phyloP scores from a whole-genome alignment of 2,797 vertebrate genomes.

The Ciconia nigra region DNA sequence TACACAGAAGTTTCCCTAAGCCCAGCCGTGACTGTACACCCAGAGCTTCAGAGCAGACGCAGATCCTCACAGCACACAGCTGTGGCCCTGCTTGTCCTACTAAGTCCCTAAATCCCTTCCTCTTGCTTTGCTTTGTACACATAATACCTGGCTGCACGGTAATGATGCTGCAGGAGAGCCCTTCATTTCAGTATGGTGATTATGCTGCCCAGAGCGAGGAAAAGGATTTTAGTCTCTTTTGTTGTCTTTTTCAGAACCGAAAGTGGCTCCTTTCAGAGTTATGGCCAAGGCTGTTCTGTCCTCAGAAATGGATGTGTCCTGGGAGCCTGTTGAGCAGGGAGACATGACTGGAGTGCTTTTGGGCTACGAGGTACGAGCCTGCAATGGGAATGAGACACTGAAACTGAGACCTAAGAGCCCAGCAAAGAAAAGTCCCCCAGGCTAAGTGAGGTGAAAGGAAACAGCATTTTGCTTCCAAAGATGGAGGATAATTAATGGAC shows the following conservation, averaged over 20 bases:
- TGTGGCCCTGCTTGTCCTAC: neutral
- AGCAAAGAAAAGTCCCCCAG: neutral
- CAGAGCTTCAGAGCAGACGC: neutral
- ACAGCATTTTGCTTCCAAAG: neutral
- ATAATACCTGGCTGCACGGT: neutral
- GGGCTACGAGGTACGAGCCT: conserved; percentile 87
- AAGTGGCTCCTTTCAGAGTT: conserved; percentile 81
- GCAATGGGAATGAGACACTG: neutral
- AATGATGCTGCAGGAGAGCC: neutral
- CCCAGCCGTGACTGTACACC: neutral
- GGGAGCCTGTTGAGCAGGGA: conserved; percentile 86
- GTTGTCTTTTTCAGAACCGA: conserved; percentile 82
- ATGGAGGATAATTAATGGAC: neutral
- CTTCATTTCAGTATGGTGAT: neutral
- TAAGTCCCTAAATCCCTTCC: conserved; percentile 16
- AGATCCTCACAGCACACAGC: neutral
- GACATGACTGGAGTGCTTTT: conserved; percentile 84
- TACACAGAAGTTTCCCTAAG: neutral
- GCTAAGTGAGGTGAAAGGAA: neutral
- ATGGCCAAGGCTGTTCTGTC: conserved; percentile 85
- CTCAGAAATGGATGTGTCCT: conserved; percentile 91
- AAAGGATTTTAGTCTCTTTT: neutral
- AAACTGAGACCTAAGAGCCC: neutral
- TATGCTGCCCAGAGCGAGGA: rapidly evolving
- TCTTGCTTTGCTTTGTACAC: neutral